A percentile compares a stretch with the other conserved stretches of the same genome.
These are phyloP conservation scores for Pseudocheirus occidentalis DNA, from an alignment of 2,797 vertebrate genomes.

Conservation along the genomic window DNA sequence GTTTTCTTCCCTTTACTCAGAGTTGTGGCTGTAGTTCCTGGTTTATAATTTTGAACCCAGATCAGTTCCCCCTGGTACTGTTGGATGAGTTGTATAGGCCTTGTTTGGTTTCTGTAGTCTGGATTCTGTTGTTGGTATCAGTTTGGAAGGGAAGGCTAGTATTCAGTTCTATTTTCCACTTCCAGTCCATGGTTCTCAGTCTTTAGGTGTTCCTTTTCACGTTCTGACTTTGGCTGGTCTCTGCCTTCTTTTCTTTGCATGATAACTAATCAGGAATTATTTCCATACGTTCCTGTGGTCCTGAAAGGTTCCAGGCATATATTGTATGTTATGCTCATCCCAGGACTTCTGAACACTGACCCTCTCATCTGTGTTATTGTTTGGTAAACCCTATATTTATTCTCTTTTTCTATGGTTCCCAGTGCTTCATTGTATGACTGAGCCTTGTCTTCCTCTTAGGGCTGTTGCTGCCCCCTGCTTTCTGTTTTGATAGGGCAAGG, in stretches of 20 bases:
- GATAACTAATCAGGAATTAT: background rate
- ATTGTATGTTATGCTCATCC: background rate
- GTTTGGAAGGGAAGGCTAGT: no score
- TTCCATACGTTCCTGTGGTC: background rate
- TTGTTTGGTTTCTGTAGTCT: background rate
- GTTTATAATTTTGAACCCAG: background rate
- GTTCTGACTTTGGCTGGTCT: background rate
- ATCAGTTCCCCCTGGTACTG: background rate
- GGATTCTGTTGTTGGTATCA: background rate
- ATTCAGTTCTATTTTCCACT: background rate
- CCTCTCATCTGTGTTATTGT: background rate
- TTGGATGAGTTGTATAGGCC: background rate
- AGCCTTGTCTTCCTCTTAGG: background rate
- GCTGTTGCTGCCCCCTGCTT: background rate
- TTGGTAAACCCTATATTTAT: background rate
- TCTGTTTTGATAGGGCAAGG: background rate
- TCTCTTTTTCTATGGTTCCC: background rate
- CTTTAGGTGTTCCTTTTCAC: background rate
- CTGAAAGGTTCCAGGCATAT: background rate
- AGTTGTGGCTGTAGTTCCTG: background rate
- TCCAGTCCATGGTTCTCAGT: background rate
- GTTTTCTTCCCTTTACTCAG: background rate
- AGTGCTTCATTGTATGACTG: background rate
- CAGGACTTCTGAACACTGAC: background rate
- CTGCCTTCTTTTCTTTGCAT: background rate